These are phyloP conservation scores for Hippocampus kuda DNA, from an alignment of 2,797 vertebrate genomes.

Conservation along the genomic window DNA sequence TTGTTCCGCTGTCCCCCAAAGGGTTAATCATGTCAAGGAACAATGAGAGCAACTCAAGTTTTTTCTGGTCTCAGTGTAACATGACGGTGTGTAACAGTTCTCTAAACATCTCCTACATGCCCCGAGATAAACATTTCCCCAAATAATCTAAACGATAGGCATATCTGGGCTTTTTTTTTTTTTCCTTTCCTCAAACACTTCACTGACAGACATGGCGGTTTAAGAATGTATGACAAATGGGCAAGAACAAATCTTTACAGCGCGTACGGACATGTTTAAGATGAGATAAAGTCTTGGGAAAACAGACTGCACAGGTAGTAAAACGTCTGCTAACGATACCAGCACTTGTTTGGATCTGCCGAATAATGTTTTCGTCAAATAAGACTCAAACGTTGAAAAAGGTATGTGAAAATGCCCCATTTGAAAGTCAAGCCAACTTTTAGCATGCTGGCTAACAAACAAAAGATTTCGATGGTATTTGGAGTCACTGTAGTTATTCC, in stretches of 20 bases:
- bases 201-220: background rate
- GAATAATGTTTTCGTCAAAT: background rate
- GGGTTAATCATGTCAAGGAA: no score
- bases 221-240: background rate
- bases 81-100: background rate
- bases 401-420: background rate
- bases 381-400: background rate
- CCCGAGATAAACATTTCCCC: background rate
- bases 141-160: background rate
- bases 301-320: background rate
- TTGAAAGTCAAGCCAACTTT: background rate
- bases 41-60: no score
- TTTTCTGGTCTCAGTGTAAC: background rate
- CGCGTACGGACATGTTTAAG: background rate
- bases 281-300: background rate
- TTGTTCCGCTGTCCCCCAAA: no score
- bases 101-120: background rate
- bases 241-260: slow-evolving; percentile 1
- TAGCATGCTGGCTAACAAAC: background rate
- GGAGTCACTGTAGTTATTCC: background rate
- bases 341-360: background rate
- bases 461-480: background rate
- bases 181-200: background rate
- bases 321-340: background rate
- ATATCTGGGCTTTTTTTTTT: background rate